Conservation (phyloP, 2,113 vertebrate genomes). For the Egretta garzetta region DNA sequence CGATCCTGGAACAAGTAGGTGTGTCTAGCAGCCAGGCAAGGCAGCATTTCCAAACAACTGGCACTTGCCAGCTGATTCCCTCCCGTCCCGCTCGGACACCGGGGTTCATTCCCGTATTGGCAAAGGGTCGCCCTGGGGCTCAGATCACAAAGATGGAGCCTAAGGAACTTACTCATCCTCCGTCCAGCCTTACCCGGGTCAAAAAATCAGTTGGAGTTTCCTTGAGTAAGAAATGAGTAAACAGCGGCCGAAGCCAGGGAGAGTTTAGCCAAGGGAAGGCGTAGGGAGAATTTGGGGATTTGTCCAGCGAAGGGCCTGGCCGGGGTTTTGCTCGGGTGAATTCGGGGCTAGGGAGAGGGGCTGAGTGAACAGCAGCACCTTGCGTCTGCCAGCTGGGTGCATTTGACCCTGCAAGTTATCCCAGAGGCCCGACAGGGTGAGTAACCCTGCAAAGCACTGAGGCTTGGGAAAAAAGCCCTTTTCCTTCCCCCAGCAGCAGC, state of each 20-base stretch:
- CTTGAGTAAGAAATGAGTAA: background rate
- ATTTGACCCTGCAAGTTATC: fast-evolving
- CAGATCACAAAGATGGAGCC: background rate
- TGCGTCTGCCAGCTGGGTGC: too few species aligned
- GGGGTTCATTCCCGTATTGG: fast-evolving
- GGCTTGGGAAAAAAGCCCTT: background rate
- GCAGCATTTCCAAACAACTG: background rate
- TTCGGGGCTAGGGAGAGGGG: background rate
- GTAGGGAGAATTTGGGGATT: background rate
- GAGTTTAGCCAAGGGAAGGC: background rate
- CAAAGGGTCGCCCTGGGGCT: background rate
- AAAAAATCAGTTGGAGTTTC: background rate
- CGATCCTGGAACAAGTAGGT: background rate
- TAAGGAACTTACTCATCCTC: background rate
- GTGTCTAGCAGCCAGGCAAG: background rate
- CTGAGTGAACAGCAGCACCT: background rate
- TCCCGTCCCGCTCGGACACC: fast-evolving
- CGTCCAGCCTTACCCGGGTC: background rate
- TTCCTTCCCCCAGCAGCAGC: background rate
- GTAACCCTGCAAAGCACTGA: too few species aligned
- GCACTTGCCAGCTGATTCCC: background rate
- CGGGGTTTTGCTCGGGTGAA: background rate
- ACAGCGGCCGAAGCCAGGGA: background rate
- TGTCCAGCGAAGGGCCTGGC: background rate
- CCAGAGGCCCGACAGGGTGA: background rate